These are phyloP conservation scores for Bellardia pandia DNA, from an alignment of 2,888 invertebrate species.

Conservation along the genomic window DNA sequence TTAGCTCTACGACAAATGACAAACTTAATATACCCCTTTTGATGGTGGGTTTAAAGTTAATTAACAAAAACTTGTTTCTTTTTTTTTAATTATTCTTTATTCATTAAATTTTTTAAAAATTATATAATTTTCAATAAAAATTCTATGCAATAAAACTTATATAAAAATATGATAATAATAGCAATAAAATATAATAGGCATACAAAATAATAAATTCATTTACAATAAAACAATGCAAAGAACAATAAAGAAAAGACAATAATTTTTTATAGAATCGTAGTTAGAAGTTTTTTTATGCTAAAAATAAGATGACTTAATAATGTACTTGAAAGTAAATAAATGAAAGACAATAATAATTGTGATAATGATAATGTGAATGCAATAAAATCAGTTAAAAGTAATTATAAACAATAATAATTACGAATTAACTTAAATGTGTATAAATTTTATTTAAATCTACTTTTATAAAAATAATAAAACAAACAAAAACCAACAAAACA, in stretches of 20 bases:
- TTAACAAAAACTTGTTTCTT: background rate
- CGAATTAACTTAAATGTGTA: constrained; percentile 27
- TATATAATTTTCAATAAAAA: constrained; percentile 42
- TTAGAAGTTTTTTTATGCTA: constrained; percentile 20
- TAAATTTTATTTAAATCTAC: constrained; percentile 51
- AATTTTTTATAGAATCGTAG: constrained; percentile 1
- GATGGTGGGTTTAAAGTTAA: background rate
- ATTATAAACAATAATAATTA: constrained; percentile 37
- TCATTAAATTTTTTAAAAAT: constrained; percentile 29
- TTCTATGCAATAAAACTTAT: constrained; percentile 59
- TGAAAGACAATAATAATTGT: background rate
- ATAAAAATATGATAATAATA: constrained; percentile 43
- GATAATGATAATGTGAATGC: background rate
- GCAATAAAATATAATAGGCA: constrained; percentile 20
- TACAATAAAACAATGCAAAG: constrained; percentile 54
- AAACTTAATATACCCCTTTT: background rate
- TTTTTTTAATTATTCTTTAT: constrained; percentile 36
- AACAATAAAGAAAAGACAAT: background rate
- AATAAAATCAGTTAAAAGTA: constrained; percentile 18
- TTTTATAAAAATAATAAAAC: constrained; percentile 25
- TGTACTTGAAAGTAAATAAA: background rate
- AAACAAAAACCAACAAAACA: constrained; percentile 59
- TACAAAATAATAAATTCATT: constrained; percentile 62
- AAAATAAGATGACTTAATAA: constrained; percentile 13
- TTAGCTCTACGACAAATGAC: no score